Conservation (phyloP, 1,140 invertebrate species). For the Anastrepha obliqua region DNA sequence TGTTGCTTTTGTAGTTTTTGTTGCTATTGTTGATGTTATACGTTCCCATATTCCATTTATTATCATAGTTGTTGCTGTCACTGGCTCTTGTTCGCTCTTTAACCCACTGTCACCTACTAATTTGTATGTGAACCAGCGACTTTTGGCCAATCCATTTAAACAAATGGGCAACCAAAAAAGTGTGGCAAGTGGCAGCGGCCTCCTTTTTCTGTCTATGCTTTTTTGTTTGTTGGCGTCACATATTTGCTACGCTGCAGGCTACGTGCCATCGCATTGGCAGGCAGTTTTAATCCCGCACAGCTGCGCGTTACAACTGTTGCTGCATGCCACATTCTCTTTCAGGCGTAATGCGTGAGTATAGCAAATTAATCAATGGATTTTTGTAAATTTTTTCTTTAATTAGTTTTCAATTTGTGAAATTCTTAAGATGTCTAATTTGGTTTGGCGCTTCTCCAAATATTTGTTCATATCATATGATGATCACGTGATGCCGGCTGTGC, state of each 20-base stretch:
- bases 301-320: not conserved
- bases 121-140: slow-evolving; percentile 42
- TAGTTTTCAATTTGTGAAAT: not conserved
- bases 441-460: not conserved
- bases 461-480: not conserved
- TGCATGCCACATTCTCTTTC: not conserved
- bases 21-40: not conserved
- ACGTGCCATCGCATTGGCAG: not conserved
- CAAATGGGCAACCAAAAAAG: not conserved
- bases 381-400: not conserved
- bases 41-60: not conserved
- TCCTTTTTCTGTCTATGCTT: not conserved
- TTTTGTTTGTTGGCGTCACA: not conserved
- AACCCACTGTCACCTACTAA: slow-evolving; percentile 45
- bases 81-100: slow-evolving; percentile 18
- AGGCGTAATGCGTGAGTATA: not conserved
- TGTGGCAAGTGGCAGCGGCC: not conserved
- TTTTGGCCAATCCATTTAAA: slow-evolving; percentile 8
- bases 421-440: not conserved
- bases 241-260: not conserved
- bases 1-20: not conserved
- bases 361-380: slow-evolving; percentile 14
- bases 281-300: slow-evolving; percentile 8
- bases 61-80: slow-evolving; percentile 25
- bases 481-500: not conserved